Conservation (phyloP, 1,140 invertebrate species). For the Cydia pomonella region DNA sequence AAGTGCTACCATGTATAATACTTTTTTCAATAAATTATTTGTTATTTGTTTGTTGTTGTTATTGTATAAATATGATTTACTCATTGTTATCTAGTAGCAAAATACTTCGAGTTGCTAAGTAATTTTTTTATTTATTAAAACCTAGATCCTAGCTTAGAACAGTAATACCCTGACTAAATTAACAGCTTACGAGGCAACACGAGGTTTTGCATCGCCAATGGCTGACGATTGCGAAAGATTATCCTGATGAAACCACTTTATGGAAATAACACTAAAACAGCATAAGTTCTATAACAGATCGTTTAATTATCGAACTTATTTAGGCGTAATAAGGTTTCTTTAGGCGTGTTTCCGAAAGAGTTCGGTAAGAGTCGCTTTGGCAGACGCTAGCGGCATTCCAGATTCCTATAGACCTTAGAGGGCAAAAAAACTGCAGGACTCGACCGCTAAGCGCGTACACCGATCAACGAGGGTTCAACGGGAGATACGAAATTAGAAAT, state of each 20-base stretch:
- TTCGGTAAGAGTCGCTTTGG: neutral
- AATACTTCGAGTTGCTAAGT: too few relatives aligned
- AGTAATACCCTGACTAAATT: neutral
- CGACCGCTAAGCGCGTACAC: neutral
- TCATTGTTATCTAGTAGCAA: too few relatives aligned
- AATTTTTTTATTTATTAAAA: too few relatives aligned
- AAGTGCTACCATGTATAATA: too few relatives aligned
- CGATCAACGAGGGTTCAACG: neutral
- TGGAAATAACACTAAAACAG: neutral
- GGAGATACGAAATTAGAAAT: too few relatives aligned
- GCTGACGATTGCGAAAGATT: constrained; percentile 1
- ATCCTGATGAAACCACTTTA: neutral
- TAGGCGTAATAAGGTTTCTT: neutral
- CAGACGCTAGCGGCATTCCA: neutral
- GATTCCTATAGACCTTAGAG: constrained; percentile 1
- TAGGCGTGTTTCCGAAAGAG: neutral
- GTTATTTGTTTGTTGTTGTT: too few relatives aligned
- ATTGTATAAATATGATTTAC: too few relatives aligned
- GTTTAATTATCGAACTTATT: neutral
- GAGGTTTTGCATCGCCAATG: neutral
- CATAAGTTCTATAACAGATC: neutral
- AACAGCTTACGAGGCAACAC: neutral
- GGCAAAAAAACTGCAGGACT: constrained; percentile 1
- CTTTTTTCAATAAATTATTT: too few relatives aligned
- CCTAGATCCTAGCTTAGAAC: too few relatives aligned